Evolutionary conservation across 2,113 vertebrate species (phyloP), one percentile per base, ranked within the genome.

Genomic region (Agelaius phoeniceus): DNA sequence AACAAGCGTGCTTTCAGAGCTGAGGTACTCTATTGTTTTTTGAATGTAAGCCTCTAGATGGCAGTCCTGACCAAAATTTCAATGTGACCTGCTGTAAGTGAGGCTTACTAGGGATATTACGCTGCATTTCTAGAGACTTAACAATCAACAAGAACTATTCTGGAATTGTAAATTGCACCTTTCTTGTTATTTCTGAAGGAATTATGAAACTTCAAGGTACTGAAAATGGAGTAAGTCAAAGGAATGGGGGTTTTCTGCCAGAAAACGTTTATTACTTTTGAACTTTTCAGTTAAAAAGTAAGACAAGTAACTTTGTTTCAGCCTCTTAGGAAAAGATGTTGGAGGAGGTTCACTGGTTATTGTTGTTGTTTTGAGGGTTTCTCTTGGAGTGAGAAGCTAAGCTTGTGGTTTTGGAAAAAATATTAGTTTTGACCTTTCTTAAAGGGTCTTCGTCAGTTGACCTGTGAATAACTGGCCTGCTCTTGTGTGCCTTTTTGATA

Each of bases 1-100:
- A 99, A 95, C 97, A 99, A 99, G 95, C 98, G 99, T 88, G 98
- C 98, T 86, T 95, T 97, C 90, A 98, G 97, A 93, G 93, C 97
- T 35, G 99, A 99, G 98, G 98, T 99, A 98, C 73, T 93, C n/a
- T 17, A 18, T 16, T 71, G 48, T 3, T 24, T 72, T 95, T 62
- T 92, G 31, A 75, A 52, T 81, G 15, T 85, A 48, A 85, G 43
- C 95, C 95, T 94, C 77, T 97, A 97, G 98, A 69, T 97, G 96
- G 97, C 92, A 96, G 14, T 65, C 57, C 91, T 95, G 68, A 63
- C 13, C 72, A 75, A 79, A 63, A 76, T 68, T 63, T 59, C n/a
- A 23, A 2, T 44, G 20, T 6, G 8, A 30, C 24, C 11, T 81
- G 33, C 30, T 21, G 0, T 39, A 44, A 76, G 27, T 58, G n/a